Percentiles rank a stretch among this genome's conserved stretches.
Conservation (phyloP, 2,888 invertebrate species). For the Diarsia mendica region DNA sequence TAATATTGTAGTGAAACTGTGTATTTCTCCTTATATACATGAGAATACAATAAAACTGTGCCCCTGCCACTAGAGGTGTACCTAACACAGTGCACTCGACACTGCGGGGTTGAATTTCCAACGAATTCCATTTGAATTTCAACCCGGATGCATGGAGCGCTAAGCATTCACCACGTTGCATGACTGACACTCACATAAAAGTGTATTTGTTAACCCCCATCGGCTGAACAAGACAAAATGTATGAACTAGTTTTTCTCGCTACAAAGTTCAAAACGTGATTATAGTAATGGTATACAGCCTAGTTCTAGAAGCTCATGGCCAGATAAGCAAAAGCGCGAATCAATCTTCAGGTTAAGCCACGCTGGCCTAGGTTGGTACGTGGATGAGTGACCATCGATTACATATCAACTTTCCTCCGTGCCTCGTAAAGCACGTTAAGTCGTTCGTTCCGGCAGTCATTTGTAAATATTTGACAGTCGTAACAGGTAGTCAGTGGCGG, state of each 20-base stretch:
- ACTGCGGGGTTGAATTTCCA: constrained; percentile 48
- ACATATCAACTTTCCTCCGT: too few species aligned
- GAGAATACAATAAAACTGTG: constrained; percentile 33
- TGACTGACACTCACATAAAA: constrained; percentile 59
- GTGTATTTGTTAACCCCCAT: constrained; percentile 51
- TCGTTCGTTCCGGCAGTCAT: too few species aligned
- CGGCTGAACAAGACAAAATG: constrained; percentile 24
- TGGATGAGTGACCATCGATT: too few species aligned
- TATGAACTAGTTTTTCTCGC: constrained; percentile 1
- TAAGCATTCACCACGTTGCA: constrained; percentile 52
- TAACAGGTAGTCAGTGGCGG: too few species aligned
- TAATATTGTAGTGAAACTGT: background rate
- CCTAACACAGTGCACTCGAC: constrained; percentile 41
- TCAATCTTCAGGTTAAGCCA: too few species aligned
- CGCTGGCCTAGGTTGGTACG: too few species aligned
- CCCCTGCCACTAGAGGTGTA: constrained; percentile 10
- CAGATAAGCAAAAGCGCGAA: too few species aligned
- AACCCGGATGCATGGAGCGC: constrained; percentile 32
- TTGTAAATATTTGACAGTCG: too few species aligned
- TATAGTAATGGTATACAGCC: background rate
- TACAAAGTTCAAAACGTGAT: background rate
- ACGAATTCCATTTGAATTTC: constrained; percentile 65
- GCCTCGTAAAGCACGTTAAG: too few species aligned
- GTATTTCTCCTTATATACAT: background rate
- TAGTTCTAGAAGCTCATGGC: too few species aligned